Conservation (phyloP, 2,888 invertebrate species). For the Drosophila rubida region DNA sequence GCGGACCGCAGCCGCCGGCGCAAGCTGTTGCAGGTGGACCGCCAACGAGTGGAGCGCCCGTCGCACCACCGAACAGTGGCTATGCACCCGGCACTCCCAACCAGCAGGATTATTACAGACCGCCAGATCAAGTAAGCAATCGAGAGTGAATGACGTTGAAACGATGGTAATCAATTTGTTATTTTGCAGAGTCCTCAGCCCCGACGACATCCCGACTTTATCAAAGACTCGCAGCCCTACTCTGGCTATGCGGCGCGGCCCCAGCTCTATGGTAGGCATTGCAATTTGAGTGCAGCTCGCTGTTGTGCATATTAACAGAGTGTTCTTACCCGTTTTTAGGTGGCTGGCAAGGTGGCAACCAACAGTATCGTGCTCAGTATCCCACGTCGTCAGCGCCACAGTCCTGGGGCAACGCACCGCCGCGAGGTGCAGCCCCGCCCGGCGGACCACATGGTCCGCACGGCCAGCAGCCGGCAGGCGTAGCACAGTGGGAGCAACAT, state of each 20-base stretch:
- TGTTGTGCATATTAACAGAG: neutral
- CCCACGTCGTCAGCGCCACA: conserved; percentile 83
- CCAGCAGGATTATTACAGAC: conserved; percentile 87
- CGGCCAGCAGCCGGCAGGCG: conserved; percentile 82
- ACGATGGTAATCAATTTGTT: neutral
- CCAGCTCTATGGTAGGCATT: conserved; percentile 88
- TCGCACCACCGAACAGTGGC: conserved; percentile 85
- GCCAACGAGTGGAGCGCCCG: conserved; percentile 84
- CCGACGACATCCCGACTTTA: conserved; percentile 92
- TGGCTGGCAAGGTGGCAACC: conserved; percentile 88
- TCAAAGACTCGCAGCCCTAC: conserved; percentile 90
- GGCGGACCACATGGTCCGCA: conserved; percentile 83
- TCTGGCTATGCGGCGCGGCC: conserved; percentile 89
- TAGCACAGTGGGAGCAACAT: conserved; percentile 85
- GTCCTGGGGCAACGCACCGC: conserved; percentile 82
- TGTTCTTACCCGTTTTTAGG: conserved; percentile 73
- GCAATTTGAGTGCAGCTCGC: neutral
- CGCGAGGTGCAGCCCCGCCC: conserved; percentile 82
- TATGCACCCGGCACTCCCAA: conserved; percentile 85
- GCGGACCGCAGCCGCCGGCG: conserved; percentile 86
- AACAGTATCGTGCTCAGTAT: conserved; percentile 85
- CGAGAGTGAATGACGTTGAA: neutral
- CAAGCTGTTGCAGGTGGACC: conserved; percentile 84
- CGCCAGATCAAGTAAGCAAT: conserved; percentile 83
- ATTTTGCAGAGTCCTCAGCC: conserved; percentile 88